Percentiles rank a stretch among this genome's conserved stretches.
Evolutionary conservation across 2,888 invertebrate species (phyloP).

Genomic region (Malachius bipustulatus): DNA sequence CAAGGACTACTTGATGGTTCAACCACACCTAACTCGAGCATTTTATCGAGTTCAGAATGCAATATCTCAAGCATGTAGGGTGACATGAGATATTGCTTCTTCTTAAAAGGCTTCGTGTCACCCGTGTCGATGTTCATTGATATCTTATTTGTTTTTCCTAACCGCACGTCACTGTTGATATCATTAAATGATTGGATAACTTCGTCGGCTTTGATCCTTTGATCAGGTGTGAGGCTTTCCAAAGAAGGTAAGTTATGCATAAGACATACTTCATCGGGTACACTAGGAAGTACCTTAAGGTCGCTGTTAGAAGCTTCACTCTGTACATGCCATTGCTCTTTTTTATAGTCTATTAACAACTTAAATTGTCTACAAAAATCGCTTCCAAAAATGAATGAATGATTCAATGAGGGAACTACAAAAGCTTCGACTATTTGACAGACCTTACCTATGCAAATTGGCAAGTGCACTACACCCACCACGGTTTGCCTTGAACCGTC

Average conservation of each 20-base stretch:
- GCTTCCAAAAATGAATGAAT: slow-evolving; percentile 9
- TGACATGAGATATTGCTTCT: slow-evolving; percentile 11
- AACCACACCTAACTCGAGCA: slow-evolving; percentile 20
- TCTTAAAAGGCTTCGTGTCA: slow-evolving; percentile 10
- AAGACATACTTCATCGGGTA: too few species aligned
- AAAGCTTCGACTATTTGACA: slow-evolving; percentile 7
- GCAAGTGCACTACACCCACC: slow-evolving; percentile 6
- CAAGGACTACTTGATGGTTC: slow-evolving; percentile 20
- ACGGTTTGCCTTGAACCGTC: slow-evolving; percentile 7
- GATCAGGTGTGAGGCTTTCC: slow-evolving; percentile 4
- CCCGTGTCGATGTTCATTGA: slow-evolving; percentile 16
- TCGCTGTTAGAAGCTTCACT: too few species aligned
- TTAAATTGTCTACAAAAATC: slow-evolving; percentile 9
- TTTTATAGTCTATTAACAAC: background rate
- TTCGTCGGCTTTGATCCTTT: slow-evolving; percentile 2
- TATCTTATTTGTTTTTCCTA: slow-evolving; percentile 17
- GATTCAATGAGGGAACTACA: slow-evolving; percentile 8
- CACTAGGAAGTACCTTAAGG: too few species aligned
- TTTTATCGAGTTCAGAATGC: slow-evolving; percentile 14
- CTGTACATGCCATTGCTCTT: background rate
- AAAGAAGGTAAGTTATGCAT: too few species aligned
- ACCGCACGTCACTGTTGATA: slow-evolving; percentile 11
- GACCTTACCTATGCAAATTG: background rate
- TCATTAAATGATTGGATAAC: slow-evolving; percentile 9
- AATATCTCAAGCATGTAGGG: slow-evolving; percentile 11